A percentile compares a stretch with the other conserved stretches of the same genome.
Evolutionary conservation across 1,140 invertebrate species (phyloP).

Genomic region (Caenorhabditis brenneri): DNA sequence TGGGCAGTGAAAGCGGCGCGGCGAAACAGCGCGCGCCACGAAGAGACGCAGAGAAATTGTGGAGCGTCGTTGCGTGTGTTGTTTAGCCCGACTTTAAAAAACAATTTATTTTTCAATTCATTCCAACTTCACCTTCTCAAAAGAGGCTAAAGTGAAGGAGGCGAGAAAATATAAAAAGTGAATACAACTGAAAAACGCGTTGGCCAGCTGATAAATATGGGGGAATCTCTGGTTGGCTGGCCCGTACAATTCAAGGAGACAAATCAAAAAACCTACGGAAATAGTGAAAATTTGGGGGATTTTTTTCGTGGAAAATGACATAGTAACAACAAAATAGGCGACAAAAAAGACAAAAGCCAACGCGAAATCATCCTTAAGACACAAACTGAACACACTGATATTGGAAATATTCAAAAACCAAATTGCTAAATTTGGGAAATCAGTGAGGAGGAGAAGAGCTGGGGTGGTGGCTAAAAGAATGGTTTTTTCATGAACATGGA

Average conservation of each 20-base stretch:
- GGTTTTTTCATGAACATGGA: constrained; percentile 96
- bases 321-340: neutral
- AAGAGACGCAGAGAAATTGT: neutral
- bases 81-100: neutral
- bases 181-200: constrained; percentile 35
- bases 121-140: neutral
- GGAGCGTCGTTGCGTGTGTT: neutral
- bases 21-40: neutral
- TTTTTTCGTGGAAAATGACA: neutral
- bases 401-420: constrained; percentile 17
- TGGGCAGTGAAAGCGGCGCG: too few species aligned
- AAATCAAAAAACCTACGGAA: neutral
- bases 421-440: neutral
- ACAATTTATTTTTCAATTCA: neutral
- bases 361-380: constrained; percentile 7
- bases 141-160: neutral
- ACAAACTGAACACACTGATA: constrained; percentile 39
- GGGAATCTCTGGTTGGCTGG: neutral
- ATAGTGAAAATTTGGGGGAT: neutral
- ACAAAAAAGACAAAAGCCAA: neutral
- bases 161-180: constrained; percentile 27
- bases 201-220: constrained; percentile 44
- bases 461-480: constrained; percentile 83
- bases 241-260: neutral
- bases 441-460: neutral